These are phyloP conservation scores for Tinea trinotella DNA, from an alignment of 2,888 invertebrate genomes.

Conservation along the genomic window DNA sequence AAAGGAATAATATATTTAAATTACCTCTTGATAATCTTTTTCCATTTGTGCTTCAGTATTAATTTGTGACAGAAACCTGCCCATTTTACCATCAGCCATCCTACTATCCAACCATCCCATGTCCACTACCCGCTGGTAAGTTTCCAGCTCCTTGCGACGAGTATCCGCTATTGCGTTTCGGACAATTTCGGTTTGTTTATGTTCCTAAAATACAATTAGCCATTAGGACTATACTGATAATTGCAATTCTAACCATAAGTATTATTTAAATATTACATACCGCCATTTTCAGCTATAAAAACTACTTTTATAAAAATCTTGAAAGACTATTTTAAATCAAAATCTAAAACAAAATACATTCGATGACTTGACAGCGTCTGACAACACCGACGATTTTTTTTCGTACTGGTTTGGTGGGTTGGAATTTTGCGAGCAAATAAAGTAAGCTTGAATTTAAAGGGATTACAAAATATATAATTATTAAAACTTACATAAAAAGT, in stretches of 20 bases:
- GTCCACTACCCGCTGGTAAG: slow-evolving; percentile 46
- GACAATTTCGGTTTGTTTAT: slow-evolving; percentile 44
- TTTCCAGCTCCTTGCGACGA: slow-evolving; percentile 42
- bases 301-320: too few relatives aligned
- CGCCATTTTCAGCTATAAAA: not conserved
- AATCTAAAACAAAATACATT: too few relatives aligned
- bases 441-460: too few relatives aligned
- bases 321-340: too few relatives aligned
- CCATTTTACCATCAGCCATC: slow-evolving; percentile 59
- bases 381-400: too few relatives aligned
- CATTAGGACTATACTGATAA: too few relatives aligned
- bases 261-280: not conserved
- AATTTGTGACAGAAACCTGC: slow-evolving; percentile 50
- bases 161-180: slow-evolving; percentile 38
- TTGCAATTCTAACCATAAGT: too few relatives aligned
- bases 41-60: slow-evolving; percentile 56
- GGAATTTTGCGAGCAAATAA: too few relatives aligned
- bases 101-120: slow-evolving; percentile 57
- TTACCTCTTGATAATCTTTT: slow-evolving; percentile 55
- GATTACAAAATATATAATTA: too few relatives aligned
- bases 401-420: too few relatives aligned
- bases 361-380: too few relatives aligned
- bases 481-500: too few relatives aligned
- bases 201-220: slow-evolving; percentile 35
- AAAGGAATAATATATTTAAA: not conserved